Evolutionary conservation across 2,113 vertebrate genomes (phyloP).

Genomic region (Sus scrofa): DNA sequence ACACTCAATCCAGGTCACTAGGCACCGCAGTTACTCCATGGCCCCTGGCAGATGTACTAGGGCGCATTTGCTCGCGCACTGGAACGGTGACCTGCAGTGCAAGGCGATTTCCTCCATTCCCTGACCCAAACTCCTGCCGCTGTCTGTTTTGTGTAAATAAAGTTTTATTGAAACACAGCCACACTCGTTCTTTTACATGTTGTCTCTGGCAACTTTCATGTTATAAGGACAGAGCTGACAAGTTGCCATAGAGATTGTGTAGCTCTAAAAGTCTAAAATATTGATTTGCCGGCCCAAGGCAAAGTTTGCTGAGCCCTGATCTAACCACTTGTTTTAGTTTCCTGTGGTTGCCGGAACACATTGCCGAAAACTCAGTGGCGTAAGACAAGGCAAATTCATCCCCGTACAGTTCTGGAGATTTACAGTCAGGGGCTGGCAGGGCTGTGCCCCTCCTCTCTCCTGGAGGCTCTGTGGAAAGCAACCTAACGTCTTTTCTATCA

Average conservation of each 20-base stretch:
- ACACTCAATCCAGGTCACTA: no score
- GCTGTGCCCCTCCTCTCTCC: no score
- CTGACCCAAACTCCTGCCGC: not conserved
- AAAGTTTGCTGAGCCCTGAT: not conserved
- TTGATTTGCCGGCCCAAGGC: not conserved
- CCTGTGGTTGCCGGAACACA: not conserved
- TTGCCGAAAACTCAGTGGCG: not conserved
- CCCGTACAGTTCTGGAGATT: no score
- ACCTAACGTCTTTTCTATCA: no score
- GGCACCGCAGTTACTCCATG: rapidly evolving
- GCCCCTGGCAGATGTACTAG: not conserved
- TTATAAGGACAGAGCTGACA: not conserved
- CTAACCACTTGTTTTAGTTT: not conserved
- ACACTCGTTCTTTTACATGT: not conserved
- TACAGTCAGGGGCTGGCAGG: not conserved
- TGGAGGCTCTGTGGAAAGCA: no score
- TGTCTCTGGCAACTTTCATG: not conserved
- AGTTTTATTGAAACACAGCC: not conserved
- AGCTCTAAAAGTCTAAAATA: not conserved
- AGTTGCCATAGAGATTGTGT: not conserved
- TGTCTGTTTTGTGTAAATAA: not conserved
- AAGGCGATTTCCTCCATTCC: not conserved
- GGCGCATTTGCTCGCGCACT: not conserved
- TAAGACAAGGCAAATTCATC: not conserved
- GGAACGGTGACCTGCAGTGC: no score